Percentiles rank a stretch among this genome's conserved stretches.
Evolutionary conservation across 2,797 vertebrate species (phyloP).

Genomic region (Rhinatrema bivittatum): DNA sequence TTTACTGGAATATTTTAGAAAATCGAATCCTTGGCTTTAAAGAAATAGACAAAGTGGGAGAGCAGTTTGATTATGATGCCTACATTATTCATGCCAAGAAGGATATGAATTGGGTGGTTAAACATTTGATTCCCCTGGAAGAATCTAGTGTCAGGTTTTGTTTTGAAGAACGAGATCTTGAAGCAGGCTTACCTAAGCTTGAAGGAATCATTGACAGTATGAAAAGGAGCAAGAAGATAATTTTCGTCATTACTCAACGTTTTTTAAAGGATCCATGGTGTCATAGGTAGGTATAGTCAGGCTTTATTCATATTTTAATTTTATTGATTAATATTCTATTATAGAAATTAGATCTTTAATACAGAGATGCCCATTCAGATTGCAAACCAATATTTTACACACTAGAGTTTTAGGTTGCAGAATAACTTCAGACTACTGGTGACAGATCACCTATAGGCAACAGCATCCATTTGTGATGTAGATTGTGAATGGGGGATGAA

Average conservation of each 20-base stretch:
- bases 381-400: too few relatives aligned
- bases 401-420: too few relatives aligned
- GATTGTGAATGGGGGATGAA: too few relatives aligned
- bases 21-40: conserved; percentile 76
- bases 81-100: conserved; percentile 74
- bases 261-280: conserved; percentile 85
- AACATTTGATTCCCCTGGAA: conserved; percentile 70
- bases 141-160: conserved; percentile 63
- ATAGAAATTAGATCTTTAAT: background rate
- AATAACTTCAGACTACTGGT: too few relatives aligned
- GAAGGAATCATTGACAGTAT: conserved; percentile 76
- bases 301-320: background rate
- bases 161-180: conserved; percentile 76
- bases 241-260: conserved; percentile 81
- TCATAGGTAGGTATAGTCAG: conserved; percentile 56
- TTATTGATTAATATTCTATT: background rate
- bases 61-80: conserved; percentile 70
- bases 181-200: conserved; percentile 64
- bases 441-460: too few relatives aligned
- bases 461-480: too few relatives aligned
- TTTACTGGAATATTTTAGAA: conserved; percentile 79
- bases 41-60: conserved; percentile 55
- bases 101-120: conserved; percentile 75
- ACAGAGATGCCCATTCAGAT: too few relatives aligned
- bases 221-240: conserved; percentile 74